A percentile compares a stretch with the other conserved stretches of the same genome.
phyloP scores from a whole-genome alignment of 2,113 vertebrate genomes.

The Laterallus jamaicensis region DNA sequence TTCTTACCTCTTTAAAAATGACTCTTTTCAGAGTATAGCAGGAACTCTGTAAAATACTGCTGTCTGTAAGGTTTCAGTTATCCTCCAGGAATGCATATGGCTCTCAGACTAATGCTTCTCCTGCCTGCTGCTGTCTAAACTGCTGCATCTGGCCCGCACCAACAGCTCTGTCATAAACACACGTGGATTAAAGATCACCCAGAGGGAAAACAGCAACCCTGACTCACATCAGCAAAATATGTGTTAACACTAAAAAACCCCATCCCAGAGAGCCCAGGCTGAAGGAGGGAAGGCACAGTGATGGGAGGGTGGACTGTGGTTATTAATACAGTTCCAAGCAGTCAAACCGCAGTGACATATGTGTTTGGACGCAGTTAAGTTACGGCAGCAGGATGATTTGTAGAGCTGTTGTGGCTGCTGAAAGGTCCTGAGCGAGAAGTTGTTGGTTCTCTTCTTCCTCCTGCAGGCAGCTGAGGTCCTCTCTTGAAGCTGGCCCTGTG shows the following conservation, averaged over 20 bases:
- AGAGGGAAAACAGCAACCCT: not conserved
- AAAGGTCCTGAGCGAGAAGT: not conserved
- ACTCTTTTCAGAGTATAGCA: not conserved
- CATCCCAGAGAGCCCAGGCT: not conserved
- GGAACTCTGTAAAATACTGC: not conserved
- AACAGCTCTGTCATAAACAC: not conserved
- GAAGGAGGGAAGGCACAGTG: not conserved
- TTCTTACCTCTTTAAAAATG: not conserved
- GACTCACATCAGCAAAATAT: not conserved
- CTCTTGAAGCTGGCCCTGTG: not conserved
- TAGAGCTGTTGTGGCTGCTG: not conserved
- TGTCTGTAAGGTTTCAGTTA: not conserved
- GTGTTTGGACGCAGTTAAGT: not conserved
- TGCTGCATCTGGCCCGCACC: too few relatives aligned
- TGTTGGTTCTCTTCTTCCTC: not conserved
- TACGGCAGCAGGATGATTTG: not conserved
- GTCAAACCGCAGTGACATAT: rapidly evolving
- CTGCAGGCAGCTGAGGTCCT: not conserved
- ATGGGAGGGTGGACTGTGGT: not conserved
- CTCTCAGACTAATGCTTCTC: not conserved
- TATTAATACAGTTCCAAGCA: not conserved
- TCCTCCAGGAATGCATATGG: not conserved
- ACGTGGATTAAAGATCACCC: rapidly evolving
- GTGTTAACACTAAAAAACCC: not conserved
- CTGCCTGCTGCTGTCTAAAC: too few relatives aligned